These are phyloP conservation scores for Frieseomelitta varia DNA, from an alignment of 1,140 invertebrate genomes.

Conservation along the genomic window DNA sequence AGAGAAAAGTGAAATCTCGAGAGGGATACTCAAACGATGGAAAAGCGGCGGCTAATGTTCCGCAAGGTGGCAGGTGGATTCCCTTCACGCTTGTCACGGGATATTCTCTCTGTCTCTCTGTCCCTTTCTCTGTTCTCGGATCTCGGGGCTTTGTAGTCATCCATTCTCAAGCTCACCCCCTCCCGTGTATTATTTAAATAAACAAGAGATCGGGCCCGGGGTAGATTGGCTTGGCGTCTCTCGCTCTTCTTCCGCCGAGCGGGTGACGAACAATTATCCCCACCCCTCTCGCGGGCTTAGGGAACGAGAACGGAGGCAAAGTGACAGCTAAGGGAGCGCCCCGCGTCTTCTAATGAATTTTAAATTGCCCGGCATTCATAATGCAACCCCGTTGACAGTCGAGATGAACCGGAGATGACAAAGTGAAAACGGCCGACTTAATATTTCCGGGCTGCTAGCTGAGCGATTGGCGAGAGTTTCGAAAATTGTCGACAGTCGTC, in stretches of 20 bases:
- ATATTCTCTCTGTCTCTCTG: slow-evolving; percentile 10
- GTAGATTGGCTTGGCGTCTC: slow-evolving; percentile 74
- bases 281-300: slow-evolving; percentile 61
- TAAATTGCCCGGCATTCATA: slow-evolving; percentile 81
- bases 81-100: slow-evolving; percentile 68
- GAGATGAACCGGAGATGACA: slow-evolving; percentile 79
- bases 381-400: slow-evolving; percentile 73
- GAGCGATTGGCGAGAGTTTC: neutral
- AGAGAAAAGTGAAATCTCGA: neutral
- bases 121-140: slow-evolving; percentile 49
- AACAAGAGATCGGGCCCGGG: slow-evolving; percentile 71
- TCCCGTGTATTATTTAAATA: slow-evolving; percentile 81
- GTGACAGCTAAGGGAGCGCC: slow-evolving; percentile 65
- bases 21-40: neutral
- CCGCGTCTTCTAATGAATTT: slow-evolving; percentile 80
- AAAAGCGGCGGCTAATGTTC: slow-evolving; percentile 64
- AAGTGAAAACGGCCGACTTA: slow-evolving; percentile 75
- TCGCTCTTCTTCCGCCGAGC: slow-evolving; percentile 27
- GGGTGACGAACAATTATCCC: slow-evolving; percentile 81
- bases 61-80: slow-evolving; percentile 73
- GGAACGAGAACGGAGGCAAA: slow-evolving; percentile 51
- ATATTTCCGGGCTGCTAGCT: slow-evolving; percentile 65
- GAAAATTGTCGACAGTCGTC: neutral
- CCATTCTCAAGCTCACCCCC: slow-evolving; percentile 73
- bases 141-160: slow-evolving; percentile 80